Base-by-base conservation (phyloP, 1,140 invertebrate genomes). In the Caenorhabditis brenneri region DNA sequence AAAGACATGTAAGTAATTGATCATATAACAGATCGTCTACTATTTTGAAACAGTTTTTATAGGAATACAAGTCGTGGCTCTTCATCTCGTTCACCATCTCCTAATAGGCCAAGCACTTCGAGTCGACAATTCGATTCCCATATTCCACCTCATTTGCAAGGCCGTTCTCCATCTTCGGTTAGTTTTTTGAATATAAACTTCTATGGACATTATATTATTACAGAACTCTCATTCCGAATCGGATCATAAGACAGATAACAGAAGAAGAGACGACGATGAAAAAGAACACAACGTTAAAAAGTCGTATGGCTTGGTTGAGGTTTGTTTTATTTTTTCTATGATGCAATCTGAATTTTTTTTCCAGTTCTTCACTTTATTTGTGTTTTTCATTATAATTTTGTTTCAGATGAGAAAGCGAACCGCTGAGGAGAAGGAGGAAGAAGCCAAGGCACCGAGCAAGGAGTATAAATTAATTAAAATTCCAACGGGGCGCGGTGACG, bases 301-400 rank as follows among this genome's bases (percentile, higher is more conserved):
- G 22, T 74, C 65, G 7, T 74, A 74, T 24, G 65, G 65, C 15
- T 74, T 74, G 22, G 65, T 74, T 24, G 65, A 74, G 65, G 65
- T 74, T 3, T 33, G 31, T 42, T 65, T 33, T 36, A 36, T 36
- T 36, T 33, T 65, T 33, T 3, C 4, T 19, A 3, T 31, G 10
- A 22, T 74, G 5, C 39, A 42, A 42, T 12, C 12, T 42, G 39
- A 42, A 42, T 42, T 6, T 42, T 42, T 12, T n/a, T n/a, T n/a
- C n/a, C n/a, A n/a, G n/a, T n/a, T n/a, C n/a, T n/a, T n/a, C n/a
- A n/a, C n/a, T n/a, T n/a, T n/a, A n/a, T n/a, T n/a, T n/a, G n/a
- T n/a, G n/a, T n/a, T n/a, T n/a, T n/a, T n/a, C n/a, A n/a, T n/a
- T n/a, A n/a, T n/a, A n/a, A n/a, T n/a, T n/a, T n/a, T n/a, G n/a